Percentiles rank a stretch among this genome's conserved stretches.
phyloP scores from a whole-genome alignment of 2,888 invertebrate genomes.

The Actias luna region DNA sequence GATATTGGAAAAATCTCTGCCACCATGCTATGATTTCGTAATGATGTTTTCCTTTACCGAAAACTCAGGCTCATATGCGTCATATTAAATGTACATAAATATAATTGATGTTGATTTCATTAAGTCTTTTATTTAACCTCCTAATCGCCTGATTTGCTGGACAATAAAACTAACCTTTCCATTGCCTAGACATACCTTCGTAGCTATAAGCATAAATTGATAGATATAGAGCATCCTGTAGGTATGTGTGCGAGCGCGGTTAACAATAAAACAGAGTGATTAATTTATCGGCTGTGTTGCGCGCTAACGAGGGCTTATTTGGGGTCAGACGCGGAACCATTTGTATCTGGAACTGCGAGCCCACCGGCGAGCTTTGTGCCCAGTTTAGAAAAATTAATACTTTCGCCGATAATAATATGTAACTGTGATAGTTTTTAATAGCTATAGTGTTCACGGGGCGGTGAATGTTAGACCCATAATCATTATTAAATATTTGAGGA shows the following conservation, averaged over 20 bases:
- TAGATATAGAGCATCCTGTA: slow-evolving; percentile 48
- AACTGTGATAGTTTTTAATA: neutral
- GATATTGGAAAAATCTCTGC: too few relatives aligned
- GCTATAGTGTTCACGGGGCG: neutral
- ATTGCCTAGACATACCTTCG: neutral
- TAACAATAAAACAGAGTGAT: slow-evolving; percentile 75
- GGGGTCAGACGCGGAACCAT: slow-evolving; percentile 58
- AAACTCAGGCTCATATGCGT: too few relatives aligned
- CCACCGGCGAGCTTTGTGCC: slow-evolving; percentile 41
- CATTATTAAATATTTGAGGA: too few relatives aligned
- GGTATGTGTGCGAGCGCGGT: slow-evolving; percentile 42
- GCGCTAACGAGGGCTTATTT: slow-evolving; percentile 70
- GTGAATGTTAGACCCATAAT: too few relatives aligned
- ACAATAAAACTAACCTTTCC: too few relatives aligned
- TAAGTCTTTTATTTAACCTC: neutral
- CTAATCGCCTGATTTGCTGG: too few relatives aligned
- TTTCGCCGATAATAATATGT: slow-evolving; percentile 13
- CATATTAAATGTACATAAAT: too few relatives aligned
- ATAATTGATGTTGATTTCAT: too few relatives aligned
- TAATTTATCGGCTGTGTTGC: slow-evolving; percentile 66
- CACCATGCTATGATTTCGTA: too few relatives aligned
- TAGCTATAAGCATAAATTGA: neutral
- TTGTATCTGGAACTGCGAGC: slow-evolving; percentile 40
- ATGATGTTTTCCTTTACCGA: too few relatives aligned
- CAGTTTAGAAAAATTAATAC: slow-evolving; percentile 18